These are phyloP conservation scores for Neomorphus geoffroyi DNA, from an alignment of 2,797 vertebrate genomes.

Conservation along the genomic window DNA sequence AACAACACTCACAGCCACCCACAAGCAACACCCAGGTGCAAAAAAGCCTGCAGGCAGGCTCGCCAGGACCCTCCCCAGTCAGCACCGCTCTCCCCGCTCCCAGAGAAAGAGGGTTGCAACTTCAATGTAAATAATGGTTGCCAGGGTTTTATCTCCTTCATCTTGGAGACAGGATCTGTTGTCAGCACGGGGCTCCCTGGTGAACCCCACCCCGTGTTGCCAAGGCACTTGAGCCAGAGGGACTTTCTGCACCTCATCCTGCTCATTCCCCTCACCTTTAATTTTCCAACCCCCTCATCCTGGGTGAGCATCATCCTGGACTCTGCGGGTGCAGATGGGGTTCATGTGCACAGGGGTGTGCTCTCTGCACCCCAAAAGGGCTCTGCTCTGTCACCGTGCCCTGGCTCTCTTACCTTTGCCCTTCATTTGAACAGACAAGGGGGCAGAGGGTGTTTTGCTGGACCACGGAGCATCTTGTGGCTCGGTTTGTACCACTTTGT, in stretches of 20 bases:
- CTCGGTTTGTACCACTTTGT: neutral
- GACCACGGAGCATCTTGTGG: neutral
- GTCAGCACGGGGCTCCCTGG: neutral
- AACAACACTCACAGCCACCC: neutral
- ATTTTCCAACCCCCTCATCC: neutral
- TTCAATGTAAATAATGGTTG: neutral
- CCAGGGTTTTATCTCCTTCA: neutral
- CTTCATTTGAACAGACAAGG: neutral
- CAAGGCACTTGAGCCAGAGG: neutral
- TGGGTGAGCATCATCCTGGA: neutral
- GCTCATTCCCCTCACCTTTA: neutral
- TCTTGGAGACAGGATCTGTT: neutral
- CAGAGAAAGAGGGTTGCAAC: neutral
- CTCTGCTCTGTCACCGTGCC: neutral
- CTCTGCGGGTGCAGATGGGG: neutral
- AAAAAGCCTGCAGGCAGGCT: neutral
- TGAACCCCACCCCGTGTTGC: neutral
- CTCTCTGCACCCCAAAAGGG: neutral
- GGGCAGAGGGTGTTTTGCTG: neutral
- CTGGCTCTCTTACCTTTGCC: fast-evolving
- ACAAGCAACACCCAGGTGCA: neutral
- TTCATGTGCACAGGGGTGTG: fast-evolving
- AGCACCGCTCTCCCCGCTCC: neutral
- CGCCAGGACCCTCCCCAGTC: neutral
- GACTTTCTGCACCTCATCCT: neutral